phyloP scores from a whole-genome alignment of 2,113 vertebrate species.

The Rhagologus leucostigma region DNA sequence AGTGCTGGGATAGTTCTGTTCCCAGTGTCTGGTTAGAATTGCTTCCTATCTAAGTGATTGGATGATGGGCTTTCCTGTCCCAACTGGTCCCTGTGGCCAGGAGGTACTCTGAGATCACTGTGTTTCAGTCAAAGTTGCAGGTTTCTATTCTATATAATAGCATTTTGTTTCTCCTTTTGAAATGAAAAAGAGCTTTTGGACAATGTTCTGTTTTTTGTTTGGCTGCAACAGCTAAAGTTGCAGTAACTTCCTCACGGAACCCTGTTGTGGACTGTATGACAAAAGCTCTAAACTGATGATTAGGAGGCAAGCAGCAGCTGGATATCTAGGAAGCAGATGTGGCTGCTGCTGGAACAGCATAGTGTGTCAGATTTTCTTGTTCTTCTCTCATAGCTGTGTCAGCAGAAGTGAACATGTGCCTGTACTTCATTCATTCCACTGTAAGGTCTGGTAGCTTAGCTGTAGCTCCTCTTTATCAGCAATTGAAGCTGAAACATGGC shows the following conservation, averaged over 20 bases:
- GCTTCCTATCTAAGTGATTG: neutral
- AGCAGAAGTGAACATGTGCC: neutral
- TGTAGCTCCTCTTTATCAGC: neutral
- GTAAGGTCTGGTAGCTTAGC: neutral
- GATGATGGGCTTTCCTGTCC: neutral
- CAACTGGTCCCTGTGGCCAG: neutral
- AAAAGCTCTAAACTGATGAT: neutral
- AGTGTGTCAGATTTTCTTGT: neutral
- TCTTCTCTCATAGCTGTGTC: neutral
- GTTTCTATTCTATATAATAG: conserved; percentile 64
- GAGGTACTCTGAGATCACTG: conserved; percentile 21
- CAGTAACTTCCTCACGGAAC: neutral
- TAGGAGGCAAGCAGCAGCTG: neutral
- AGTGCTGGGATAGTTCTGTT: conserved; percentile 12
- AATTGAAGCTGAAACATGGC: neutral
- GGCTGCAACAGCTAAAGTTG: neutral
- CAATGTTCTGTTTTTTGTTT: conserved; percentile 2
- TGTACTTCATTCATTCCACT: conserved; percentile 3
- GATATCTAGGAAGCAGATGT: neutral
- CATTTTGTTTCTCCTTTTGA: conserved; percentile 42
- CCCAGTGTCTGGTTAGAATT: neutral
- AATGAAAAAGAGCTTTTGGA: conserved; percentile 43
- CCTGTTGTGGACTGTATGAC: neutral
- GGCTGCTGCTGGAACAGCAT: neutral
- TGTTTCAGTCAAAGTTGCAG: conserved; percentile 28